Base-by-base conservation (phyloP, 1,140 invertebrate genomes). In the Calliopsis andreniformis region DNA sequence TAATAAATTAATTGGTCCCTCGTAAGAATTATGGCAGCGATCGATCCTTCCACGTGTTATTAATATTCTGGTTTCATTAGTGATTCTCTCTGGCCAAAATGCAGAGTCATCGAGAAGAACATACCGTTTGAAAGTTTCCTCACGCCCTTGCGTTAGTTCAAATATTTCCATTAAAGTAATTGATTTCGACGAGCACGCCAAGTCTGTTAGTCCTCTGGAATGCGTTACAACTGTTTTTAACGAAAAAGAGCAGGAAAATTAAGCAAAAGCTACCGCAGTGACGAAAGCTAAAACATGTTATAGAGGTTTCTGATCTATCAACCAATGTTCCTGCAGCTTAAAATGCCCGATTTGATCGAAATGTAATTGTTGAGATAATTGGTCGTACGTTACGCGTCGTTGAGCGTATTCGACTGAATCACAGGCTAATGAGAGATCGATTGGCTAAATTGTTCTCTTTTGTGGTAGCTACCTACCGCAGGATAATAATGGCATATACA, bases 91-190 rank as follows among this genome's bases (percentile, higher is more conserved):
- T 18, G 8, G n/a, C 30, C 12, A 16, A 62, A 71, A 30, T 28
- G 56, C 45, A 62, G 18, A 39, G 30, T 71, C 45, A 71, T 71
- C 69, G 58, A n/a, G 45, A 71, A 62, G 56, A 62, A 62, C 51
- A 49, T 14, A 23, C 25, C 64, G 32, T 20, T 53, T 68, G 39
- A 43, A 69, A 69, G 0, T 12, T 18, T 10, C 18, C 6, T 0
- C 16, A 3, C 20, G 25, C 1, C 28, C 23, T 8, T 6, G 3
- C 10, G 53, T n/a, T 42, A 20, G 58, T 39, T 39, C 69, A 51
- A 71, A 71, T 62, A 71, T 71, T 71, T 62, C 62, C 56, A 71
- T 71, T 71, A 71, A 71, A 71, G 23, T 62, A 71, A 71, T 71
- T 49, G 69, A 51, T 71, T 62, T 20, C 43, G 30, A 32, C 20